Conservation (phyloP, 2,113 vertebrate genomes). For the Neogobius melanostomus region DNA sequence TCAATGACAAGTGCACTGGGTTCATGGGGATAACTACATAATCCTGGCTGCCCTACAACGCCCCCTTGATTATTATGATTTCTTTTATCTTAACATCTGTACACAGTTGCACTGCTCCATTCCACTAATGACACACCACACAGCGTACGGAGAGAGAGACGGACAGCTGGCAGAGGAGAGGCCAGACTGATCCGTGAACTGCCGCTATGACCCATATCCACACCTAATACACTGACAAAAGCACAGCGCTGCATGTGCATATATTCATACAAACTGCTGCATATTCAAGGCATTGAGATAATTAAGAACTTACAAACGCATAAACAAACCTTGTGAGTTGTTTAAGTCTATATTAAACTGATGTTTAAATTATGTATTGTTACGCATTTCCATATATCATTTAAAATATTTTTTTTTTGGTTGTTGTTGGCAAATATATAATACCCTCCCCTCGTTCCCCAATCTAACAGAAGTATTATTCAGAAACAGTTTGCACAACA, state of each 20-base stretch:
- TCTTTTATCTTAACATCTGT: conserved; percentile 24
- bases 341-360: too few relatives aligned
- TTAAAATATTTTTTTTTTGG: too few relatives aligned
- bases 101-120: conserved; percentile 12
- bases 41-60: conserved; percentile 24
- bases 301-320: too few relatives aligned
- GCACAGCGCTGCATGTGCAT: background rate
- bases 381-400: too few relatives aligned
- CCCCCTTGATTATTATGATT: background rate
- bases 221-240: conserved; percentile 1
- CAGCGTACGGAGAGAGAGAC: background rate
- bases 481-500: too few relatives aligned
- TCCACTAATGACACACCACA: conserved; percentile 25
- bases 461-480: too few relatives aligned
- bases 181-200: background rate
- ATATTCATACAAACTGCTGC: too few relatives aligned
- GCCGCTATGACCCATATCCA: background rate
- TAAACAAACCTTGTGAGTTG: too few relatives aligned
- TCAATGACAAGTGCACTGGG: conserved; percentile 12
- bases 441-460: too few relatives aligned
- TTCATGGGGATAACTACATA: conserved; percentile 13
- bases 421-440: too few relatives aligned
- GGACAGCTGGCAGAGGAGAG: conserved; percentile 5
- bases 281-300: too few relatives aligned
- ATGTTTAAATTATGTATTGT: too few relatives aligned